Base-by-base conservation (phyloP, 1,140 invertebrate species). In the Caerostris extrusa region DNA sequence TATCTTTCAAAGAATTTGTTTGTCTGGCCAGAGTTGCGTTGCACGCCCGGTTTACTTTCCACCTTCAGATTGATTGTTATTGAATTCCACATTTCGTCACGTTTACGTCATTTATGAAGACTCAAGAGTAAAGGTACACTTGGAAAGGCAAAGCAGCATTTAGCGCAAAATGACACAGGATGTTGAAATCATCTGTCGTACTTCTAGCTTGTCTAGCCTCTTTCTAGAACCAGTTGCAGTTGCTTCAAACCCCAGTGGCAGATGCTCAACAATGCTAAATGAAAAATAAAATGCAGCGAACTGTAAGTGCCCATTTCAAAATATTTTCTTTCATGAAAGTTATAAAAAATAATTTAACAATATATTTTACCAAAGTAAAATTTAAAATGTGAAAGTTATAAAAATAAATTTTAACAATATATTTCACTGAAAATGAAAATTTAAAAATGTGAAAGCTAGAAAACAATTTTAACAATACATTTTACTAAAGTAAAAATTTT, bases 231-330 rank as follows among this genome's bases (percentile, higher is more conserved):
- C 83, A 58, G 86, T 90, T 19, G 34, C 61, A 17, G 57, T 58
- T 12, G n/a, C 71, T 2, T 53, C 17, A 8, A 71, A 58, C 57
- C 55, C 88, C 55, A 8, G 50, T 90, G 6, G 53, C 88, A n/a
- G 55, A 77, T 57, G 57, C 57, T 58, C 6, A 90, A 57, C 10
- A 90, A 90, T n/a, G n/a, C n/a, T n/a, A n/a, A n/a, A n/a, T n/a
- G n/a, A 14, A 5, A 90, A n/a, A 56, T 7, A 14, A 14, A 56
- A 71, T 71, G 64, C 88, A n/a, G 88, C 88, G 17, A 90, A 90
- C 17, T 90, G 88, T 90, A 90, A 90, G 88, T 64, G 57, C 53
- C 58, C 3, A 53, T 50, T 82, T 57, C 56, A 14, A 58, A 58
- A 58, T 19, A 58, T 82, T 34, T 14, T 50, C 17, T n/a, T 67